Percentiles rank a stretch among this genome's conserved stretches.
Evolutionary conservation across 2,797 vertebrate species (phyloP).

Genomic region (Gobio occitaniae): DNA sequence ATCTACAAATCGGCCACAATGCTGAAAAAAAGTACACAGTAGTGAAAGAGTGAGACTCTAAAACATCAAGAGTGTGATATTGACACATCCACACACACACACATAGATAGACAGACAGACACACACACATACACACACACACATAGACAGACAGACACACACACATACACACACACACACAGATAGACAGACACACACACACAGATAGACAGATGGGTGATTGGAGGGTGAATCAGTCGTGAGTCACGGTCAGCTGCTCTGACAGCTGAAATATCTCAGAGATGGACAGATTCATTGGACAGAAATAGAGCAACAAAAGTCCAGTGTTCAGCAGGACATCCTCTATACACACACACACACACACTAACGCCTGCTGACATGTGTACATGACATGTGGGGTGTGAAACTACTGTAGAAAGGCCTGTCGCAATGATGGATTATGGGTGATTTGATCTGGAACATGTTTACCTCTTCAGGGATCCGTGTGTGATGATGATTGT

Average conservation of each 20-base stretch:
- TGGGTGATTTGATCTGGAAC: background rate
- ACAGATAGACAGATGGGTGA: background rate
- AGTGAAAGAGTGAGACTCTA: no score
- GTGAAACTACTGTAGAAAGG: background rate
- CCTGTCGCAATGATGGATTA: background rate
- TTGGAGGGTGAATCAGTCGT: background rate
- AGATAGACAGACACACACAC: no score
- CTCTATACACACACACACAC: background rate
- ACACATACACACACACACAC: no score
- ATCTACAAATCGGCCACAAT: no score
- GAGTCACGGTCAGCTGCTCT: constrained; percentile 2
- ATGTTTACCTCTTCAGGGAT: background rate
- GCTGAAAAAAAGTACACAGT: no score
- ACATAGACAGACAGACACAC: no score
- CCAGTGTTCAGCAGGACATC: constrained; percentile 1
- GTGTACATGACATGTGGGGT: background rate
- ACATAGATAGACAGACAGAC: no score
- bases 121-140: no score
- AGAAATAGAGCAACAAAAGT: constrained; percentile 1
- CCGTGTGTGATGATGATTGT: constrained; percentile 5
- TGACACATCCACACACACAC: no score
- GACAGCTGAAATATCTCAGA: constrained; percentile 31
- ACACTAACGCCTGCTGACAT: background rate
- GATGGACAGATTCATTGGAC: background rate
- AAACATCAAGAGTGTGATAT: no score